Percentiles rank a stretch among this genome's conserved stretches.
Evolutionary conservation across 2,113 vertebrate species (phyloP).

Genomic region (Calonectris borealis): DNA sequence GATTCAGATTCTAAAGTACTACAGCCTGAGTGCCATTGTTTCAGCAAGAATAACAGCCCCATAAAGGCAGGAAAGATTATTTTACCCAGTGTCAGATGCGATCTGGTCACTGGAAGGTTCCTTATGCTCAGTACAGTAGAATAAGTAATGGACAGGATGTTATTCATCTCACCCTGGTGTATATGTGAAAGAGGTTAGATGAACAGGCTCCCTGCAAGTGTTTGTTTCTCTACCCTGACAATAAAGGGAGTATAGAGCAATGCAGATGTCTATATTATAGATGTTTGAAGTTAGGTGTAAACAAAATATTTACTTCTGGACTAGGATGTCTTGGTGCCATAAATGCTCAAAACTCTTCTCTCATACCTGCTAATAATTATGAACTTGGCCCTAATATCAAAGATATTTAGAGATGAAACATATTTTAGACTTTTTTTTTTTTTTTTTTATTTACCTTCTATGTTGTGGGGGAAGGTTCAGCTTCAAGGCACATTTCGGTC

Average conservation of each 20-base stretch:
- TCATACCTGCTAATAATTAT: conserved; percentile 46
- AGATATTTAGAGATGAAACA: conserved; percentile 52
- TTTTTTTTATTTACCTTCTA: conserved; percentile 16
- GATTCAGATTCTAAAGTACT: background rate
- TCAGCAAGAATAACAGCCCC: background rate
- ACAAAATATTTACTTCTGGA: conserved; percentile 63
- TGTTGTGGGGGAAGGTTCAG: conserved; percentile 24
- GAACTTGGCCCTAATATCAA: conserved; percentile 59
- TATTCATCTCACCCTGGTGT: background rate
- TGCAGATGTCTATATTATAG: background rate
- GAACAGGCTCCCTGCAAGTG: background rate
- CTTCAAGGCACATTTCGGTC: conserved; percentile 36
- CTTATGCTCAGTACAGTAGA: background rate
- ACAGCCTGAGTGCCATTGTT: background rate
- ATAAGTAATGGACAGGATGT: background rate
- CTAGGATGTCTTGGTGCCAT: conserved; percentile 3
- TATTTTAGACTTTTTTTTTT: background rate
- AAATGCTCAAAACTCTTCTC: conserved; percentile 32
- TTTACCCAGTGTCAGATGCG: background rate
- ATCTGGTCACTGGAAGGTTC: background rate
- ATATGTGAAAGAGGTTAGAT: background rate
- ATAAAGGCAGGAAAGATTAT: background rate
- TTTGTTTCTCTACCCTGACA: background rate
- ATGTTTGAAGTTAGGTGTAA: conserved; percentile 52
- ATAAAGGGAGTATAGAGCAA: background rate